Evolutionary conservation across 2,113 vertebrate genomes (phyloP).

Genomic region (Geococcyx californianus): DNA sequence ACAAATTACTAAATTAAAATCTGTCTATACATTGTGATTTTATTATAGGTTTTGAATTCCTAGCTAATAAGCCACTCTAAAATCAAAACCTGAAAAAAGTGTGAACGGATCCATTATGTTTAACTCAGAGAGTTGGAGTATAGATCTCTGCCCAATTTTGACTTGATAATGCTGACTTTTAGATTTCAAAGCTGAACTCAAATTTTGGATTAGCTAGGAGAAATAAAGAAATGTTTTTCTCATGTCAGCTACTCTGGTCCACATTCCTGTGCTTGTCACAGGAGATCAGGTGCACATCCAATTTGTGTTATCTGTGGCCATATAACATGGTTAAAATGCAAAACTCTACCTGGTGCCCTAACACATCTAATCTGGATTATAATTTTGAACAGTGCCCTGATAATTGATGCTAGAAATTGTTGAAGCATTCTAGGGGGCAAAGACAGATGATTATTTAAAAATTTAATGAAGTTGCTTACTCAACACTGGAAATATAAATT

Average conservation of each 20-base stretch:
- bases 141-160: neutral
- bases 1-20: neutral
- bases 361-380: neutral
- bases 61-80: neutral
- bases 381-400: neutral
- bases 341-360: neutral
- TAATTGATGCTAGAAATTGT: neutral
- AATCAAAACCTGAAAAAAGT: neutral
- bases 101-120: neutral
- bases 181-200: neutral
- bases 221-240: neutral
- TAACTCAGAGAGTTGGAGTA: neutral
- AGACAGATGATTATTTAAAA: neutral
- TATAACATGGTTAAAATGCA: neutral
- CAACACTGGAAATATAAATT: neutral
- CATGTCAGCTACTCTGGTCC: neutral
- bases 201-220: neutral
- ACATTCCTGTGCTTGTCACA: rapidly evolving
- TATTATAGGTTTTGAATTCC: neutral
- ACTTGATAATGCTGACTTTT: neutral
- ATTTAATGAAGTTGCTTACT: neutral
- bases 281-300: neutral
- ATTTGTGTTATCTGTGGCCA: neutral
- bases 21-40: neutral
- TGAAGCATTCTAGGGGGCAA: neutral